Evolutionary conservation across 2,888 invertebrate genomes (phyloP).

Genomic region (Catocala nupta): DNA sequence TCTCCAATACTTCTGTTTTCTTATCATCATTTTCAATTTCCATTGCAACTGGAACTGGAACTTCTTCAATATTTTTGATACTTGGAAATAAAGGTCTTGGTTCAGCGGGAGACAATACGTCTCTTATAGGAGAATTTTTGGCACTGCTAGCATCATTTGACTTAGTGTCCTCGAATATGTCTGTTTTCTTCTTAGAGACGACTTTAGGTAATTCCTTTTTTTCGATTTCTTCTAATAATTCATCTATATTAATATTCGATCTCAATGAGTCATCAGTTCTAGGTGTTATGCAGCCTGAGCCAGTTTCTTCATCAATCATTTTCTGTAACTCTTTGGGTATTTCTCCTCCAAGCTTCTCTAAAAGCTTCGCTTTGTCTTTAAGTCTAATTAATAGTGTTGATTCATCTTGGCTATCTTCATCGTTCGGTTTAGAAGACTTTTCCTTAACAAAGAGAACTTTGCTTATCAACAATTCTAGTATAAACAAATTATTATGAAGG

Average conservation of each 20-base stretch:
- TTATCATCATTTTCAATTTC: conserved; percentile 55
- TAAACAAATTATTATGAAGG: not conserved
- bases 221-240: conserved; percentile 78
- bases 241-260: conserved; percentile 65
- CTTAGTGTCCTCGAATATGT: conserved; percentile 58
- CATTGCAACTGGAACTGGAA: conserved; percentile 55
- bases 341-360: conserved; percentile 86
- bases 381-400: conserved; percentile 69
- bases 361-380: conserved; percentile 82
- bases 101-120: conserved; percentile 60
- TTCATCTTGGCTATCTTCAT: conserved; percentile 79
- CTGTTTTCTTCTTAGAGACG: conserved; percentile 59
- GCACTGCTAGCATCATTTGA: conserved; percentile 53
- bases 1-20: conserved; percentile 59
- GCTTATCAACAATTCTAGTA: conserved; percentile 9
- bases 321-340: conserved; percentile 81
- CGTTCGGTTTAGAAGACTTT: conserved; percentile 52
- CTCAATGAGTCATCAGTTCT: conserved; percentile 56
- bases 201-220: conserved; percentile 77
- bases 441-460: conserved; percentile 24
- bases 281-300: conserved; percentile 62
- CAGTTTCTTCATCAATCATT: conserved; percentile 74
- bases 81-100: conserved; percentile 68
- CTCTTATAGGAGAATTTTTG: conserved; percentile 61
- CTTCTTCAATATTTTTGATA: conserved; percentile 58